phyloP scores from a whole-genome alignment of 2,888 invertebrate genomes.

The Prosapia bicincta region DNA sequence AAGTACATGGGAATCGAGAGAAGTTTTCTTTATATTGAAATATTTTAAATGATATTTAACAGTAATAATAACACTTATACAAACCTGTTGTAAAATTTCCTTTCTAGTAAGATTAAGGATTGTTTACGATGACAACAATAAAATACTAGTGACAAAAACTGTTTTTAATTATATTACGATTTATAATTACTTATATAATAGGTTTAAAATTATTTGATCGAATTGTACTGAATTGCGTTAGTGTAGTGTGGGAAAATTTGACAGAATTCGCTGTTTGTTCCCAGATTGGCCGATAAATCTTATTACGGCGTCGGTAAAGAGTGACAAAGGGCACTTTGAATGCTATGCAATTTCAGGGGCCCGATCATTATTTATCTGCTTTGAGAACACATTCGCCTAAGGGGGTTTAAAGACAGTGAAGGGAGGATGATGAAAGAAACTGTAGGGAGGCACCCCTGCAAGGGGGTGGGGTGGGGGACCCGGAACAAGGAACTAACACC shows the following conservation, averaged over 20 bases:
- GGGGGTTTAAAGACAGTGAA: conserved; percentile 22
- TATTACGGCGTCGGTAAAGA: conserved; percentile 13
- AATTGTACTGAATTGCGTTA: no score
- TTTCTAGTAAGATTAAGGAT: no score
- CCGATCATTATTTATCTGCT: conserved; percentile 25
- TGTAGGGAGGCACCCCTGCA: neutral
- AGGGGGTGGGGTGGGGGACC: conserved; percentile 8
- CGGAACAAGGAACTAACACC: conserved; percentile 25
- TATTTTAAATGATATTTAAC: no score
- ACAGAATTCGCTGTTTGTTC: neutral
- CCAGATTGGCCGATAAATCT: conserved; percentile 15
- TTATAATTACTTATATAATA: no score
- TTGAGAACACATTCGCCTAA: conserved; percentile 14
- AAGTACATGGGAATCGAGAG: no score
- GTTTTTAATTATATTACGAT: no score
- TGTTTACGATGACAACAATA: no score
- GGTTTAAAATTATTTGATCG: no score
- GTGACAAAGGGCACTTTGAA: conserved; percentile 22
- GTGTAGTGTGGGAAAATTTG: neutral
- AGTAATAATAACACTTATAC: no score
- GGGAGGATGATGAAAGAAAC: conserved; percentile 2
- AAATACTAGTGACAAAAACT: no score
- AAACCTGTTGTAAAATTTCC: no score
- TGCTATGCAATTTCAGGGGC: conserved; percentile 11
- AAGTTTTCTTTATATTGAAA: no score